These are phyloP conservation scores for Helicoverpa zea DNA, from an alignment of 1,140 invertebrate genomes.

Conservation along the genomic window DNA sequence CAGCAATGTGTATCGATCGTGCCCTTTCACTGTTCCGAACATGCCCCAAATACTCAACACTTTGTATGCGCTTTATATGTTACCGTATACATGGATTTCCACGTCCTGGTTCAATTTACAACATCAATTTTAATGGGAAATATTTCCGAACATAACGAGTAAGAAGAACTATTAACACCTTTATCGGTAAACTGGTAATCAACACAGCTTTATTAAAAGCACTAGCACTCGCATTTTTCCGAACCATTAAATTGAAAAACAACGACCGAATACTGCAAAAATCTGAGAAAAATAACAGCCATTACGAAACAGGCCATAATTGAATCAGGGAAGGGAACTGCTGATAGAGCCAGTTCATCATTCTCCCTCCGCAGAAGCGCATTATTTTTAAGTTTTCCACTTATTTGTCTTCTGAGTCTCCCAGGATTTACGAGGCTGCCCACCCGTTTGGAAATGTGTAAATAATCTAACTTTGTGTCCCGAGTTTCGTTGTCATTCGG, in stretches of 20 bases:
- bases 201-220: not conserved
- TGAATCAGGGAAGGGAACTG: conserved; percentile 6
- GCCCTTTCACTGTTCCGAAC: not conserved
- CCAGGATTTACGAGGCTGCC: conserved; percentile 30
- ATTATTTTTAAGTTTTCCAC: conserved; percentile 39
- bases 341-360: conserved; percentile 1
- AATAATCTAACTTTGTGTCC: conserved; percentile 38
- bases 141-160: not conserved
- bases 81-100: too few relatives aligned
- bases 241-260: conserved; percentile 23
- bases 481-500: conserved; percentile 24
- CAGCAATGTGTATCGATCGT: conserved; percentile 26
- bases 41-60: not conserved
- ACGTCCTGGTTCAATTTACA: not conserved
- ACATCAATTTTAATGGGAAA: not conserved
- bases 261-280: conserved; percentile 5
- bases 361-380: not conserved
- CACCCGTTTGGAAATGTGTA: conserved; percentile 42
- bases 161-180: not conserved
- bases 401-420: conserved; percentile 26
- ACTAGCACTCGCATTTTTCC: not conserved
- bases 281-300: conserved; percentile 36
- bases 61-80: conserved; percentile 15
- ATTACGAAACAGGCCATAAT: conserved; percentile 24
- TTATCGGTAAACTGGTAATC: not conserved